These are phyloP conservation scores for Enteromius mattozi DNA, from an alignment of 2,797 vertebrate species.

Conservation along the genomic window DNA sequence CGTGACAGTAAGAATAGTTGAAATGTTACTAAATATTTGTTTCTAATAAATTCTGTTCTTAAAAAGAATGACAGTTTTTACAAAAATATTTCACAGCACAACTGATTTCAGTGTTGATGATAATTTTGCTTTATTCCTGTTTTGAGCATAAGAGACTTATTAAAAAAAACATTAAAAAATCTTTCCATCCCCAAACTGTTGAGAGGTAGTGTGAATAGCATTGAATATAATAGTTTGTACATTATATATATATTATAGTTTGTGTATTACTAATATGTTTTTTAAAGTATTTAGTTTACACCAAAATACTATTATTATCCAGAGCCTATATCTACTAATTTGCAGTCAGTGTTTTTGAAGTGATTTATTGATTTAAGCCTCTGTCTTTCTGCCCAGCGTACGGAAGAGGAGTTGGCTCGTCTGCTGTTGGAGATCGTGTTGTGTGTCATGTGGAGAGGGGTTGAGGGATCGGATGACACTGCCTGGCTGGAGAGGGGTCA, in stretches of 20 bases:
- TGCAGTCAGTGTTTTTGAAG: neutral
- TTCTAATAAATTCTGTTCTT: neutral
- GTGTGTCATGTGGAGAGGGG: slow-evolving; percentile 93
- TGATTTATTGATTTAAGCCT: neutral
- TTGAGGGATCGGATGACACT: slow-evolving; percentile 88
- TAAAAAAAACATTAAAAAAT: neutral
- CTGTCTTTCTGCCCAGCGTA: slow-evolving; percentile 73
- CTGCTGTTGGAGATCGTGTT: slow-evolving; percentile 88
- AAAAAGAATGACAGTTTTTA: neutral
- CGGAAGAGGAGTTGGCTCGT: slow-evolving; percentile 87
- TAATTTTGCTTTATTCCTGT: neutral
- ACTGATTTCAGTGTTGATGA: neutral
- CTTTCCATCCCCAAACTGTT: neutral
- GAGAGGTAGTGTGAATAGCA: neutral
- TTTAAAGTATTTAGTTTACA: neutral
- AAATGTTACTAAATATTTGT: neutral
- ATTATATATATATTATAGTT: too few species aligned
- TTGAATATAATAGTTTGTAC: neutral
- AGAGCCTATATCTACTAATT: neutral
- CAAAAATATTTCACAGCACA: neutral
- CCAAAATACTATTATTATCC: neutral
- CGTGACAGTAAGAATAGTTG: neutral
- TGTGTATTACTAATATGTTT: too few species aligned
- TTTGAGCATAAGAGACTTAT: neutral
- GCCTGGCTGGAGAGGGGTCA: slow-evolving; percentile 95